Base-by-base conservation (phyloP, 2,888 invertebrate species). In the Plagiodera versicolora region DNA sequence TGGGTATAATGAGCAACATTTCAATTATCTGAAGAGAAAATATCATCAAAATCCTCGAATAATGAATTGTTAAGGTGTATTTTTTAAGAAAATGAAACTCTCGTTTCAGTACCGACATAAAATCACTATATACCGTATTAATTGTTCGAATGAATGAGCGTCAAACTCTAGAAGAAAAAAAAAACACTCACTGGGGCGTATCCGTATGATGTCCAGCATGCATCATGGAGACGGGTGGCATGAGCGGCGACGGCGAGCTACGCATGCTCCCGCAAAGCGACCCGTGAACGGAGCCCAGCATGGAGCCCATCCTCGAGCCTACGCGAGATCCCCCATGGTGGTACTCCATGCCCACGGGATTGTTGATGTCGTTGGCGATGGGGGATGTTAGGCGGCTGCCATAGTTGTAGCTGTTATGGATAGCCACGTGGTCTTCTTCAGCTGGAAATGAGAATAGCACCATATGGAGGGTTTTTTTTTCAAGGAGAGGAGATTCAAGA, bases 361-460 rank as follows among this genome's bases (percentile, higher is more conserved):
- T 84, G 67, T 84, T 85, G 8, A 84, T 77, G 67, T 85, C 84
- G 64, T 85, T 84, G 16, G 81, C 81, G 47, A 77, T 70, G 2
- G 78, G 77, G 3, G 79, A 78, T 75, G 80, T 77, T 62, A 80
- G 74, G n/a, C 78, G 72, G 66, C 75, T 78, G 9, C 70, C 66
- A 17, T 69, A 70, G 58, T 74, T 69, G 67, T 76, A 76, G 63
- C 76, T 76, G 68, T 74, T 75, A 57, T 74, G 73, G 6, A 68
- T 68, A 18, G 77, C 69, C 64, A 86, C 78, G 79, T 90, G 90
- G 78, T 90, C 90, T 81, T 90, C 90, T 79, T 90, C 90, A 67
- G 90, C 90, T 87, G 80, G 68, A 79, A 80, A 77, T 39, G 51
- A 28, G 1, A 24, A n/a, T 5, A 24, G n/a, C n/a, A n/a, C n/a